phyloP scores from a whole-genome alignment of 2,888 invertebrate species.

The Charanyca ferruginea region DNA sequence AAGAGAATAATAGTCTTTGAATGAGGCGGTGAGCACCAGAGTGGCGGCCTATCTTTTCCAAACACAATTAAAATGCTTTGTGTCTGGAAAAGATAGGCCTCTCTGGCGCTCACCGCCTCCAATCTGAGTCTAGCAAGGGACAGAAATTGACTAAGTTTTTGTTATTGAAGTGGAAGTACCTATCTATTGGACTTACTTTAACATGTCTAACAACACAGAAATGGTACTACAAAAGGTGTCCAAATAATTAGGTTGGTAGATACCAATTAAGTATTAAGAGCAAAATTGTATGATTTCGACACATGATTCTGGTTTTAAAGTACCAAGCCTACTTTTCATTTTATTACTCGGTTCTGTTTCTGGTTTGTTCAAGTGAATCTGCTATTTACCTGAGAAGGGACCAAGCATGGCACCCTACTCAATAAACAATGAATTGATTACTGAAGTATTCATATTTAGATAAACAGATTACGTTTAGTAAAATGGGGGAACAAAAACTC shows the following conservation, averaged over 20 bases:
- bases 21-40: too few relatives aligned
- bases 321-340: neutral
- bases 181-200: neutral
- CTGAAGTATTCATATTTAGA: constrained; percentile 15
- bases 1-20: too few relatives aligned
- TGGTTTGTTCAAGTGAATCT: constrained; percentile 21
- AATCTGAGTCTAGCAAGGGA: too few relatives aligned
- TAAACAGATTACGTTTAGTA: constrained; percentile 41
- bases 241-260: neutral
- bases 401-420: constrained; percentile 8
- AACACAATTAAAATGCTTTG: too few relatives aligned
- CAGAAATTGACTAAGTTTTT: too few relatives aligned
- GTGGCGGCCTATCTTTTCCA: too few relatives aligned
- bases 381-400: constrained; percentile 43
- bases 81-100: too few relatives aligned
- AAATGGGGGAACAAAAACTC: constrained; percentile 4
- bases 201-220: neutral
- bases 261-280: neutral
- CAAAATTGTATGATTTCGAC: neutral
- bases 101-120: too few relatives aligned
- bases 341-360: constrained; percentile 26
- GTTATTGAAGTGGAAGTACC: too few relatives aligned
- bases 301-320: constrained; percentile 13
- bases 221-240: neutral
- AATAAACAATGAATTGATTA: constrained; percentile 22